Conservation (phyloP, 2,797 vertebrate species). For the Lophotriccus pileatus region DNA sequence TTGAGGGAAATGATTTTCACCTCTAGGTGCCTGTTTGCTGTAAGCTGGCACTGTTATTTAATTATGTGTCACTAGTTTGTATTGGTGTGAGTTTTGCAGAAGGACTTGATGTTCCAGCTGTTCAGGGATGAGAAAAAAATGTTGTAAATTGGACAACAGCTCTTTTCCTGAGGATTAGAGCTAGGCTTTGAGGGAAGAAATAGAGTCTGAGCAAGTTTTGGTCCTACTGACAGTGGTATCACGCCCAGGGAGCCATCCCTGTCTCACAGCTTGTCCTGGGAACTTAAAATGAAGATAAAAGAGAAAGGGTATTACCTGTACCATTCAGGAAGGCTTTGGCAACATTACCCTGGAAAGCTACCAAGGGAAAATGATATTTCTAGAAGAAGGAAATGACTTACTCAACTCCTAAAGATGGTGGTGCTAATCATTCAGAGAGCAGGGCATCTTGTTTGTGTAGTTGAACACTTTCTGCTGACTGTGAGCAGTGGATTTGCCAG, state of each 20-base stretch:
- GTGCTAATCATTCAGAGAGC: neutral
- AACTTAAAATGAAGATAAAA: constrained; percentile 21
- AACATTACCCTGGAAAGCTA: neutral
- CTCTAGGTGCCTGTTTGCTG: neutral
- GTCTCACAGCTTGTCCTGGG: neutral
- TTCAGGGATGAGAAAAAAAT: neutral
- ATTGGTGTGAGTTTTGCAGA: neutral
- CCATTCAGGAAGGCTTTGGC: neutral
- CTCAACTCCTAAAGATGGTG: neutral
- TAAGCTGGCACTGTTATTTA: neutral
- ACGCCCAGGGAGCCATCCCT: neutral
- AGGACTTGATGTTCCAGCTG: neutral
- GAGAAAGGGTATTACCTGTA: constrained; percentile 32
- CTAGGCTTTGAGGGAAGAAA: neutral
- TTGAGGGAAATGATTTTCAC: neutral
- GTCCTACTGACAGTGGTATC: neutral
- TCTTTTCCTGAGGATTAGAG: neutral
- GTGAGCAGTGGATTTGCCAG: neutral
- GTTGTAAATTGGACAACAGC: neutral
- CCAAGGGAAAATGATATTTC: constrained; percentile 18
- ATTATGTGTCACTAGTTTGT: neutral
- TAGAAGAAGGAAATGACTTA: neutral
- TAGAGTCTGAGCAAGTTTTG: neutral
- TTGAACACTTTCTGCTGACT: neutral
- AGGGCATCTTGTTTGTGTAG: neutral